Evolutionary conservation across 2,888 invertebrate genomes (phyloP), one percentile per base, ranked within the genome.

Genomic region (Helleia helle): DNA sequence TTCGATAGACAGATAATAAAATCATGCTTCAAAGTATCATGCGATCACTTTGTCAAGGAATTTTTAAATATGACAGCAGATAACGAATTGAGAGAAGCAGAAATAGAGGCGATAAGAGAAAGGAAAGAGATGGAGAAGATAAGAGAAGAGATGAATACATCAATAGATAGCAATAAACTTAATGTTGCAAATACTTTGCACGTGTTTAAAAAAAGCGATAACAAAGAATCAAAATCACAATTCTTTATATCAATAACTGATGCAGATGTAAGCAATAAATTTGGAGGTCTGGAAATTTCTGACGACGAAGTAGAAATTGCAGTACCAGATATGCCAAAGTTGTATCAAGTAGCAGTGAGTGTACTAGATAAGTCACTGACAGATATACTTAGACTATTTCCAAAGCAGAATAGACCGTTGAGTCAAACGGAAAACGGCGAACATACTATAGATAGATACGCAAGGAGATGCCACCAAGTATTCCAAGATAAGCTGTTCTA

Each of bases 1-100:
- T 87, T 87, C 49, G 81, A 86, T 54, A 79, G 81, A 40, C 81
- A 81, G 59, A 70, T 88, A 27, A 59, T 89, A 4, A 61, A 67
- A 17, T 72, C 86, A 2, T 83, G 86, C 46, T 85, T 89, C 43
- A 75, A 76, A 56, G 68, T 86, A 6, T 65, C 87, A 1, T 76
- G 87, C 43, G 76, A 86, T 41, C 64, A 62, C 24, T 89, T 87
- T 58, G 48, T 86, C 22, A 71, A 65, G 50, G 75, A 76, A 9
- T 75, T 86, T 29, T 45, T 77, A 0, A 71, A 70, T 36, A 56
- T 66, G 0, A 54, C 73, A 2, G 68, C 79, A 0, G 58, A 56
- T 6, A 61, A 68, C 37, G 86, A 86, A 51, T 56, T 56, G 12
- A 77, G 67, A 55, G 80, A 85, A 52, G 56, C 55, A 13, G 79